phyloP scores from a whole-genome alignment of 2,113 vertebrate species.

The Chinchilla lanigera region DNA sequence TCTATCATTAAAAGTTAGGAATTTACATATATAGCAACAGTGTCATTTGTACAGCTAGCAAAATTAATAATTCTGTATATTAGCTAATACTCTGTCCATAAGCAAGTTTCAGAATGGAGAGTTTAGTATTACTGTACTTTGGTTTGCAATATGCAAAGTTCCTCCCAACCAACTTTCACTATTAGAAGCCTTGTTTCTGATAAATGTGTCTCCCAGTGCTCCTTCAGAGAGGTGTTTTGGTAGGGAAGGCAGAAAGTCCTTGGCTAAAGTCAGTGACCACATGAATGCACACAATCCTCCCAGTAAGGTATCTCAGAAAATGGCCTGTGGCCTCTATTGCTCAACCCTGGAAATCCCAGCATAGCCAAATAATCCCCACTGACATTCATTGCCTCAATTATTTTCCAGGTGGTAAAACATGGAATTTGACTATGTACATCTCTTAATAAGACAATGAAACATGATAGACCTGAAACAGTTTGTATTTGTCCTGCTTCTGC shows the following conservation, averaged over 20 bases:
- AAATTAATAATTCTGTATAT: neutral
- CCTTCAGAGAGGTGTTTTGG: neutral
- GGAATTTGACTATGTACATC: too few relatives aligned
- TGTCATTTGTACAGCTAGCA: neutral
- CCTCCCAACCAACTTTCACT: neutral
- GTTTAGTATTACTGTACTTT: neutral
- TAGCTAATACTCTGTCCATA: neutral
- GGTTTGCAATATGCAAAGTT: neutral
- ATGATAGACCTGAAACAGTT: neutral
- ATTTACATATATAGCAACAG: neutral
- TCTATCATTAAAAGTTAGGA: neutral
- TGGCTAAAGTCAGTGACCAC: neutral
- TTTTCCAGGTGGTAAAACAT: neutral
- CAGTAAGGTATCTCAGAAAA: neutral
- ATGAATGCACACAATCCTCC: neutral
- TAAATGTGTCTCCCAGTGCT: neutral
- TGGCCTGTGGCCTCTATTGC: fast-evolving
- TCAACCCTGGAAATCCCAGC: fast-evolving
- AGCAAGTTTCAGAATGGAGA: neutral
- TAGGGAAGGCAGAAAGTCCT: neutral
- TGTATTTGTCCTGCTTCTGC: neutral
- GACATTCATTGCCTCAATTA: neutral
- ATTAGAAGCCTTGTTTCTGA: neutral
- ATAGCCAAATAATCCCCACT: fast-evolving
- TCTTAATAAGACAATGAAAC: neutral